Conservation (phyloP, 1,140 invertebrate species). For the Drosophila azteca region DNA sequence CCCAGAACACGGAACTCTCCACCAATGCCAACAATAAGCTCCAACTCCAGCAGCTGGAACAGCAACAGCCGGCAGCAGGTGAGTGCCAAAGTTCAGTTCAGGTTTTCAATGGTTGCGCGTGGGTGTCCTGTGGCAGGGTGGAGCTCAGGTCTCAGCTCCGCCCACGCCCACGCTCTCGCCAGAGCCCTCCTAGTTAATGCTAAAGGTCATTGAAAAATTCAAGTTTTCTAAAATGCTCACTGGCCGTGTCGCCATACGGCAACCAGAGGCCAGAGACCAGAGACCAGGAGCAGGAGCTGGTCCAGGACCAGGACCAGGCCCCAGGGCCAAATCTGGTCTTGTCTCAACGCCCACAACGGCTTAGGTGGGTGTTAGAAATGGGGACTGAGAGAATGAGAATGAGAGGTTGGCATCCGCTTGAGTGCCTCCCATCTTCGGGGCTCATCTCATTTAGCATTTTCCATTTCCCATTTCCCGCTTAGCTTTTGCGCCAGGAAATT, state of each 20-base stretch:
- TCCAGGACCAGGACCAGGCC: background rate
- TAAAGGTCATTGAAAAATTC: constrained; percentile 78
- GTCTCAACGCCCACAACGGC: no score
- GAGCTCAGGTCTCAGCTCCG: constrained; percentile 7
- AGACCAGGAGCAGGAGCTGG: constrained; percentile 14
- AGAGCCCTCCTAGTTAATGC: constrained; percentile 53
- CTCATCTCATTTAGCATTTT: constrained; percentile 57
- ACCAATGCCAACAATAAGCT: constrained; percentile 74
- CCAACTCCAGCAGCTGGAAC: constrained; percentile 53
- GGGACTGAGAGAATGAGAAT: no score
- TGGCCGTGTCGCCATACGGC: background rate
- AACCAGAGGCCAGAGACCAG: background rate
- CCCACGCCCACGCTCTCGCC: constrained; percentile 46
- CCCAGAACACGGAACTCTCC: constrained; percentile 76
- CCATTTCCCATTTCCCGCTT: constrained; percentile 69
- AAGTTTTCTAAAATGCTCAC: constrained; percentile 59
- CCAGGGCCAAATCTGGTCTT: constrained; percentile 19
- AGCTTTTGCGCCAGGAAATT: constrained; percentile 71
- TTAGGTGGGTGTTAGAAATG: no score
- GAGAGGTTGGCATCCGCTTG: constrained; percentile 42
- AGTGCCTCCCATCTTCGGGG: constrained; percentile 38
- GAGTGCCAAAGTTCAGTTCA: constrained; percentile 69
- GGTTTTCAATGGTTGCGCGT: constrained; percentile 22
- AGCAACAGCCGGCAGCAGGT: constrained; percentile 68
- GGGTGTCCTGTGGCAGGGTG: constrained; percentile 10